Evolutionary conservation across 2,113 vertebrate genomes (phyloP), one percentile per base, ranked within the genome.

Genomic region (Scolopax mira): DNA sequence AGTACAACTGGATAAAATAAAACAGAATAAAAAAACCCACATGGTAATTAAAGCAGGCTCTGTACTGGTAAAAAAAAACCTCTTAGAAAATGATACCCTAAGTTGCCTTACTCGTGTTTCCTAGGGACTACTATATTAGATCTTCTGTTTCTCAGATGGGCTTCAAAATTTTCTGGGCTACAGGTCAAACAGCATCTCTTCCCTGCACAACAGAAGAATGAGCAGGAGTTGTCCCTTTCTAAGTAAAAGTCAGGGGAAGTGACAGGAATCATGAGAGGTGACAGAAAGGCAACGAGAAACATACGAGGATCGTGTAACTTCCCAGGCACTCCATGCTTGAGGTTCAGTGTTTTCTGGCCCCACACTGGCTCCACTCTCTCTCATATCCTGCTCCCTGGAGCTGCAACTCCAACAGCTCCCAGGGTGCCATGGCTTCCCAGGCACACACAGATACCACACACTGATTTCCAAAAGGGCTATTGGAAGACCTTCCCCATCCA

Each of bases 351-450:
- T 57, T 75, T 31, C 41, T 18, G 21, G 46, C 71, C 77, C 46
- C n/a, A 9, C 8, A 11, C 11, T 1, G 13, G 49, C 19, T 28
- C 41, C 37, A 33, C 0, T 6, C 21, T 37, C 13, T 52, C 13
- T 22, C 24, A 24, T 4, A 41, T 5, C 8, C 58, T 60, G 39
- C 46, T 71, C 42, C 48, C 70, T 27, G 42, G 51, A 39, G 55
- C 44, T 64, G 58, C 82, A 83, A 10, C 30, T 77, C 37, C 44
- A 69, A 9, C 16, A 77, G 49, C 23, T 79, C 37, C 58, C 41
- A 23, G 25, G 1, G 0, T 0, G 0, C 33, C 9, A 4, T 0
- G 7, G 28, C 69, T 78, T 37, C 65, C 65, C n/a, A 54, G 30
- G 31, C 49, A 61, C 41, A 54, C 49, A 14, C 12, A 52, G 0